Percentiles rank a stretch among this genome's conserved stretches.
Conservation (phyloP, 2,113 vertebrate genomes). For the Anser brachyrhynchus region DNA sequence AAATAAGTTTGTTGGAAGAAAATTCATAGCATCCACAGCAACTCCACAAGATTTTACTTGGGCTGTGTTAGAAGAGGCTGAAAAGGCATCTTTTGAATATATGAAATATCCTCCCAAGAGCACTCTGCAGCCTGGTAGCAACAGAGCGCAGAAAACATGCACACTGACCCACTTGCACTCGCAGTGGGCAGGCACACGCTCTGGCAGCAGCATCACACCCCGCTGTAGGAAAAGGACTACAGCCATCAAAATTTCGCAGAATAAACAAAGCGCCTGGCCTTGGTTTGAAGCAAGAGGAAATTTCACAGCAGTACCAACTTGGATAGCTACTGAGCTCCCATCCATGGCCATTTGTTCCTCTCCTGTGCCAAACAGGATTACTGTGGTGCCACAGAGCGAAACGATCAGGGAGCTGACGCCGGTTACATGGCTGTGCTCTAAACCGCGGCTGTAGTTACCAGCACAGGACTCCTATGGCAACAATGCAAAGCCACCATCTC, state of each 20-base stretch:
- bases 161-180: fast-evolving
- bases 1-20: not conserved
- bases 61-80: not conserved
- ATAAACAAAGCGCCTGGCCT: not conserved
- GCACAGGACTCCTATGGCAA: no score
- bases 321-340: not conserved
- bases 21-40: fast-evolving
- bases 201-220: not conserved
- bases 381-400: not conserved
- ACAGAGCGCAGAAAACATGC: fast-evolving
- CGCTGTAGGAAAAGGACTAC: not conserved
- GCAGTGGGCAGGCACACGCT: not conserved
- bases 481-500: not conserved
- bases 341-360: not conserved
- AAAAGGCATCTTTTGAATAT: no score
- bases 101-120: fast-evolving
- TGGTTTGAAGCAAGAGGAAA: not conserved
- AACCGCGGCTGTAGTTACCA: fast-evolving
- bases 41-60: not conserved
- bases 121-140: not conserved
- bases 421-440: not conserved
- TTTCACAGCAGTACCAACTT: not conserved
- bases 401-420: not conserved
- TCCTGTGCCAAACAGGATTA: not conserved
- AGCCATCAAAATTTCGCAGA: not conserved